phyloP scores from a whole-genome alignment of 2,797 vertebrate species.

The Molossus alvarezi region DNA sequence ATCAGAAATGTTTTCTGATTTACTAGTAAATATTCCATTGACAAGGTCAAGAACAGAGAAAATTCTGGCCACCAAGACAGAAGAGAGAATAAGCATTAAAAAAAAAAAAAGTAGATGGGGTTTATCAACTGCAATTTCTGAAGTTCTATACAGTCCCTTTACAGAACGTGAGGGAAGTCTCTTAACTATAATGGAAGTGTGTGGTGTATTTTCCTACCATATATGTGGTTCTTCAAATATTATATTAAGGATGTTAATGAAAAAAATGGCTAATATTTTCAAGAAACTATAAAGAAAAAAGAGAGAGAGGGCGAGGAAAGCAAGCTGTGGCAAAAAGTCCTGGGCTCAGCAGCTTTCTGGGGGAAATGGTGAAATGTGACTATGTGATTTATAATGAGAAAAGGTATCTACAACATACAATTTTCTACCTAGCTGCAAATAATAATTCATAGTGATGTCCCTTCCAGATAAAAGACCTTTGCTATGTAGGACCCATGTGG shows the following conservation, averaged over 20 bases:
- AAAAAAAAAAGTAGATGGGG: constrained; percentile 76
- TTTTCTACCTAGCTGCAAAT: constrained; percentile 99
- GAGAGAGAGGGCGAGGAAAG: constrained; percentile 80
- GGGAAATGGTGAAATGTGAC: constrained; percentile 96
- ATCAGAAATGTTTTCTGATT: constrained; percentile 88
- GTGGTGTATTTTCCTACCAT: neutral
- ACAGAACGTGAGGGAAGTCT: constrained; percentile 27
- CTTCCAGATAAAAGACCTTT: constrained; percentile 98
- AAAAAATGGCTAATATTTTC: constrained; percentile 90
- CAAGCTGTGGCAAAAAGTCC: constrained; percentile 91
- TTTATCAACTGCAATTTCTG: constrained; percentile 87
- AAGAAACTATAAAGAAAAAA: constrained; percentile 88
- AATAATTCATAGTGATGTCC: constrained; percentile 99
- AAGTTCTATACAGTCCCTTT: constrained; percentile 72
- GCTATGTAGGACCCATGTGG: constrained; percentile 93
- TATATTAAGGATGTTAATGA: constrained; percentile 89
- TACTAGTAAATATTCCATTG: constrained; percentile 86
- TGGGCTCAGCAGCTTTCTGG: constrained; percentile 97
- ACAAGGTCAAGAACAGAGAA: constrained; percentile 89
- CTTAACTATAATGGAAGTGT: constrained; percentile 13
- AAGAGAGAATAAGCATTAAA: constrained; percentile 83
- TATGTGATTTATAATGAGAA: constrained; percentile 98
- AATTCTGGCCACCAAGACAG: constrained; percentile 83
- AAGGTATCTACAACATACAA: constrained; percentile 99
- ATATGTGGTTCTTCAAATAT: constrained; percentile 78